These are phyloP conservation scores for Pholis gunnellus DNA, from an alignment of 2,113 vertebrate species.

Conservation along the genomic window DNA sequence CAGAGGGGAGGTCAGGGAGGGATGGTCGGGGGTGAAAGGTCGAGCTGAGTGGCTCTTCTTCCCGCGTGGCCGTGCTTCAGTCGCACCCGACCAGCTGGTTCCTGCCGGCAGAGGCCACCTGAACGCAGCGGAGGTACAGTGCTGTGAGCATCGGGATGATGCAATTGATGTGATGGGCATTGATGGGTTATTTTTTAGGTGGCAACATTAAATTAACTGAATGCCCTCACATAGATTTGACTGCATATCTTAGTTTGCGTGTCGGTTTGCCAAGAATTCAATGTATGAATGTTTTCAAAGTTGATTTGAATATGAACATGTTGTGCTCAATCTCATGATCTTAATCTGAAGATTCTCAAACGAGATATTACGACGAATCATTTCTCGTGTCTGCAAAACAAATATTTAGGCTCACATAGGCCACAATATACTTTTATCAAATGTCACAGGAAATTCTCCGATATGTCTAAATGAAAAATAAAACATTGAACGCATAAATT, in stretches of 20 bases:
- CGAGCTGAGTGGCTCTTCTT: constrained; percentile 32
- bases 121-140: not conserved
- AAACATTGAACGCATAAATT: too few species aligned
- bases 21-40: constrained; percentile 80
- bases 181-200: not conserved
- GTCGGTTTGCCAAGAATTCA: too few species aligned
- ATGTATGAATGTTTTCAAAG: too few species aligned
- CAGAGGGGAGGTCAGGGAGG: constrained; percentile 72
- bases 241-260: not conserved
- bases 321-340: too few species aligned
- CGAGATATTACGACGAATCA: too few species aligned
- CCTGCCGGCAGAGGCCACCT: constrained; percentile 54
- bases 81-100: not conserved
- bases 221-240: not conserved
- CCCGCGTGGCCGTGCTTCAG: constrained; percentile 22
- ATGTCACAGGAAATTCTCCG: too few species aligned
- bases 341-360: too few species aligned
- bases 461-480: too few species aligned
- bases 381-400: too few species aligned
- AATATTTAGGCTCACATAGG: too few species aligned
- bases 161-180: not conserved
- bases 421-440: too few species aligned
- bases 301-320: too few species aligned
- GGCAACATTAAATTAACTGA: not conserved
- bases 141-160: not conserved